These are phyloP conservation scores for Triplophysa yarkandensis DNA, from an alignment of 2,797 vertebrate genomes.

Conservation along the genomic window DNA sequence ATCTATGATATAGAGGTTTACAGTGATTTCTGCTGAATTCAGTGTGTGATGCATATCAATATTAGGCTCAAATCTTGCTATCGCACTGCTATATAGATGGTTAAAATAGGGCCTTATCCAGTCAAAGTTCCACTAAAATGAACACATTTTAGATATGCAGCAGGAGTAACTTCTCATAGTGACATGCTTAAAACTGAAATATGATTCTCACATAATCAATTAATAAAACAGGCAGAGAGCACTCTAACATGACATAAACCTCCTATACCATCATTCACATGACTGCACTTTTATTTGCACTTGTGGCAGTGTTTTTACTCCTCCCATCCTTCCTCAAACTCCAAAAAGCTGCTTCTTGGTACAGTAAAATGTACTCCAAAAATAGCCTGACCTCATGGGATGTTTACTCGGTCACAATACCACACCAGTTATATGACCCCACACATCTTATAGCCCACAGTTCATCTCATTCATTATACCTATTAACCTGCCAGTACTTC, in stretches of 20 bases:
- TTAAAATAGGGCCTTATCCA: neutral
- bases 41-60: neutral
- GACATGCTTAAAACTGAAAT: neutral
- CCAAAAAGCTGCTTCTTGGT: constrained; percentile 26
- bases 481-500: neutral
- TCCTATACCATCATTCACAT: neutral
- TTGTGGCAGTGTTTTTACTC: neutral
- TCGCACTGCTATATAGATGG: neutral
- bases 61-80: neutral
- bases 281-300: neutral
- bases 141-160: neutral
- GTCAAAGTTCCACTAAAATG: neutral
- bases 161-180: neutral
- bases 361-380: constrained; percentile 32
- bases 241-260: neutral
- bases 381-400: constrained; percentile 43
- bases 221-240: neutral
- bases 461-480: neutral
- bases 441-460: neutral
- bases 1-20: neutral
- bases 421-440: constrained; percentile 4
- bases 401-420: neutral
- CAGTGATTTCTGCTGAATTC: neutral
- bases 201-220: neutral
- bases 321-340: constrained; percentile 33